These are phyloP conservation scores for Galaxias olidus DNA, from an alignment of 2,797 vertebrate genomes.

Conservation along the genomic window DNA sequence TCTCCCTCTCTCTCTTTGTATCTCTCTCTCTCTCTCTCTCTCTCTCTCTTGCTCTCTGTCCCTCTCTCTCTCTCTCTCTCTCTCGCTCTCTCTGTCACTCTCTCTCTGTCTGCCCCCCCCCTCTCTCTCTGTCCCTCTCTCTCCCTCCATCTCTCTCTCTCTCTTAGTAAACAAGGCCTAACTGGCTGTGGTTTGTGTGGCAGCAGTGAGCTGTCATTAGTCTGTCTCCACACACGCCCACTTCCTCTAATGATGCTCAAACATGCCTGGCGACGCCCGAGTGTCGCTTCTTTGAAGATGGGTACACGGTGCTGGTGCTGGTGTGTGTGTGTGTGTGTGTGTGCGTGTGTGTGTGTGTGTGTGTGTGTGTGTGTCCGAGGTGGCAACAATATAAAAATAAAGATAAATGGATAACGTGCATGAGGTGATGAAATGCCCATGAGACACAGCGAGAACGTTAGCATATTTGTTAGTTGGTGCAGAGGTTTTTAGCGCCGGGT, in stretches of 20 bases:
- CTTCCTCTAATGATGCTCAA: slow-evolving; percentile 72
- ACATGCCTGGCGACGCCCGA: slow-evolving; percentile 51
- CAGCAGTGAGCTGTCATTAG: slow-evolving; percentile 69
- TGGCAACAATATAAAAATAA: no score
- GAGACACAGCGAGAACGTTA: no score
- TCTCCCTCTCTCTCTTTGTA: neutral
- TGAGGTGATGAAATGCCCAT: no score
- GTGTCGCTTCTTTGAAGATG: slow-evolving; percentile 55
- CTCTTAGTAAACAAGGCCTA: slow-evolving; percentile 61
- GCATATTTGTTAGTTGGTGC: no score
- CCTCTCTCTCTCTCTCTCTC: no score
- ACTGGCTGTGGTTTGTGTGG: slow-evolving; percentile 53
- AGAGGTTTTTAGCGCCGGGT: no score
- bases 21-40: no score
- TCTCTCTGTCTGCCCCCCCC: neutral
- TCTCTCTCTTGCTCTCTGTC: no score
- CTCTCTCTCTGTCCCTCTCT: neutral
- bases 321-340: neutral
- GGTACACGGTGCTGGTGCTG: neutral
- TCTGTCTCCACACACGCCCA: slow-evolving; percentile 62
- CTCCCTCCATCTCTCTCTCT: slow-evolving; percentile 42
- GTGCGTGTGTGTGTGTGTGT: neutral
- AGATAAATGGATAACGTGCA: no score
- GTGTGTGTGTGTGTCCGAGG: neutral
- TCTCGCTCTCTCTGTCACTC: neutral